Evolutionary conservation across 2,797 vertebrate genomes (phyloP), one percentile per base, ranked within the genome.

Genomic region (Molossus alvarezi): DNA sequence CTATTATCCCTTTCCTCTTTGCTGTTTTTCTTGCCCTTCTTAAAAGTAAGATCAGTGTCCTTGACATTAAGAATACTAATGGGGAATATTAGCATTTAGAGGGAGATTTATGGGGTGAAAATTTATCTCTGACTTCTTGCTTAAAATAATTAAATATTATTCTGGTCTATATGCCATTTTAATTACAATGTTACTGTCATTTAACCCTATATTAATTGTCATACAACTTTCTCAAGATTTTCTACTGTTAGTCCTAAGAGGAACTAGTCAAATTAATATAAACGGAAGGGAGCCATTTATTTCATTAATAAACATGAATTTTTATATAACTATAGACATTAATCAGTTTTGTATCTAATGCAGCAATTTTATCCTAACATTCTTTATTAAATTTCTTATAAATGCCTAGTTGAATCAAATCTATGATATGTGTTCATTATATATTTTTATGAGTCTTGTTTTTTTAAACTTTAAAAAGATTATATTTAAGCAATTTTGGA

Each of bases 301-400:
- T 95, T 84, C 33, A 33, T 33, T 33, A 33, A 33, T 33, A 33
- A 33, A 33, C 33, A 33, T 33, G 33, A 33, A 33, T 33, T 33
- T 33, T 33, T 33, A 33, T 33, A 33, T 33, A 33, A 33, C 58
- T 88, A 9, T 84, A 79, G 79, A 77, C 13, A 65, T 88, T 67
- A 72, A 96, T 92, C 51, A 33, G 27, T 73, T 90, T 81, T 95
- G 9, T 41, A 76, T 76, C 3, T 82, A 90, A 82, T 76, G 55
- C 7, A 81, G 41, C 60, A 75, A 64, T 1, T 73, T 84, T 69
- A 82, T 81, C 37, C 45, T 65, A 91, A 86, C 12, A 91, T 93
- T 77, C 41, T 82, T 75, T 51, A 76, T 90, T 90, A 62, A 58
- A 71, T 86, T 92, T 77, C 53, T 57, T 64, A 93, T 71, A 82